Conservation (phyloP, 2,113 vertebrate species). For the Amazona vittata region DNA sequence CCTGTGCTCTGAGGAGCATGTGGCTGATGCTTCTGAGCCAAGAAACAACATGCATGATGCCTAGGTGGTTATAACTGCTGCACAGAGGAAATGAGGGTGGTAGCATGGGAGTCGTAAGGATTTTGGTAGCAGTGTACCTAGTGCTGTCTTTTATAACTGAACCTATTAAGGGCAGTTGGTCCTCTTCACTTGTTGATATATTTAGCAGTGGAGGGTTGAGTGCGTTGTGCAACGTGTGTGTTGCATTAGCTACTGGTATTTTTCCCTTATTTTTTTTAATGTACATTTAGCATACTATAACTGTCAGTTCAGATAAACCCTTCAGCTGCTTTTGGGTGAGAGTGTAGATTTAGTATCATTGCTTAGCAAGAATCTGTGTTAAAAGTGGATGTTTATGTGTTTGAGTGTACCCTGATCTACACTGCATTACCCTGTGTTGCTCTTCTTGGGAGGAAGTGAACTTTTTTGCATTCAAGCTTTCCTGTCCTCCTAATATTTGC, state of each 20-base stretch:
- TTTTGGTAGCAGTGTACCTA: neutral
- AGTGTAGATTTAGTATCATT: neutral
- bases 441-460: neutral
- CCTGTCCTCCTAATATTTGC: neutral
- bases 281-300: accelerated
- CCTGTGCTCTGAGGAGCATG: neutral
- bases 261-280: neutral
- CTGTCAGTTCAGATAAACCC: neutral
- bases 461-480: neutral
- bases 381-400: neutral
- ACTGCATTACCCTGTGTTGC: neutral
- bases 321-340: neutral
- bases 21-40: neutral
- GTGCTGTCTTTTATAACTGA: neutral
- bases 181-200: neutral
- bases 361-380: neutral
- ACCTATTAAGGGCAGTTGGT: neutral
- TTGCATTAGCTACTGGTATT: neutral
- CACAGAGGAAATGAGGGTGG: neutral
- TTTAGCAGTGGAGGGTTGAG: neutral
- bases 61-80: neutral
- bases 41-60: neutral
- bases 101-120: neutral
- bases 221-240: neutral
- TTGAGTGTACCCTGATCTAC: neutral